A percentile compares a stretch with the other conserved stretches of the same genome.
phyloP scores from a whole-genome alignment of 2,797 vertebrate genomes.

The Poecilia velifera region DNA sequence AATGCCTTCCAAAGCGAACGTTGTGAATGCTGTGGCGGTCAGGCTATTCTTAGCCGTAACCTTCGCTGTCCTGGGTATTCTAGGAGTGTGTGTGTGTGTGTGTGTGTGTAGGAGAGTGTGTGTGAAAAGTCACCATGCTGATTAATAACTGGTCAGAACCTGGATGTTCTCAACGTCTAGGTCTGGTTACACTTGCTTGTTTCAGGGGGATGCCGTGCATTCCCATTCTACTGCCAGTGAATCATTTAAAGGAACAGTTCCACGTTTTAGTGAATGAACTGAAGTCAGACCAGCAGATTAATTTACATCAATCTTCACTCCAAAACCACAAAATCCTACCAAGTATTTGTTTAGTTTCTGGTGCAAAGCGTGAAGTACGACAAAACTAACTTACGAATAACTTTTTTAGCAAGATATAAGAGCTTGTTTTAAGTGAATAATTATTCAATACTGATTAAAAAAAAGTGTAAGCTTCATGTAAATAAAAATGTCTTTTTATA shows the following conservation, averaged over 20 bases:
- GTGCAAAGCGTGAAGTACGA: too few species aligned
- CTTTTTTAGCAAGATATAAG: too few species aligned
- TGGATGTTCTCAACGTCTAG: constrained; percentile 30
- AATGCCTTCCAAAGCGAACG: constrained; percentile 27
- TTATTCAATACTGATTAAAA: too few species aligned
- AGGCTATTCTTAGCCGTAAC: constrained; percentile 76
- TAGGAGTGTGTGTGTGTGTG: not conserved
- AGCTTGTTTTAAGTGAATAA: too few species aligned
- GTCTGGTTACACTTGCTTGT: constrained; percentile 49
- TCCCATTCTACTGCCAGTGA: not conserved
- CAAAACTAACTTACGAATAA: too few species aligned
- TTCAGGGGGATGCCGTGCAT: not conserved
- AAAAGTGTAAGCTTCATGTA: too few species aligned
- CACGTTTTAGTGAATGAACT: not conserved
- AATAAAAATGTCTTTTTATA: too few species aligned
- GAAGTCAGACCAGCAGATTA: not conserved
- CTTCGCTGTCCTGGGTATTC: constrained; percentile 57
- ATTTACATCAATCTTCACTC: not conserved
- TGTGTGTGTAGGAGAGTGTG: not conserved
- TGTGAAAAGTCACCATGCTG: constrained; percentile 54
- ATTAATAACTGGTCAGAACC: constrained; percentile 22
- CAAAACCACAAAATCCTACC: too few species aligned
- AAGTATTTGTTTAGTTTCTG: too few species aligned
- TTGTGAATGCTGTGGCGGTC: constrained; percentile 64
- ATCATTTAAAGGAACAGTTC: constrained; percentile 12